phyloP scores from a whole-genome alignment of 2,888 invertebrate species.

The Neoascia interrupta region DNA sequence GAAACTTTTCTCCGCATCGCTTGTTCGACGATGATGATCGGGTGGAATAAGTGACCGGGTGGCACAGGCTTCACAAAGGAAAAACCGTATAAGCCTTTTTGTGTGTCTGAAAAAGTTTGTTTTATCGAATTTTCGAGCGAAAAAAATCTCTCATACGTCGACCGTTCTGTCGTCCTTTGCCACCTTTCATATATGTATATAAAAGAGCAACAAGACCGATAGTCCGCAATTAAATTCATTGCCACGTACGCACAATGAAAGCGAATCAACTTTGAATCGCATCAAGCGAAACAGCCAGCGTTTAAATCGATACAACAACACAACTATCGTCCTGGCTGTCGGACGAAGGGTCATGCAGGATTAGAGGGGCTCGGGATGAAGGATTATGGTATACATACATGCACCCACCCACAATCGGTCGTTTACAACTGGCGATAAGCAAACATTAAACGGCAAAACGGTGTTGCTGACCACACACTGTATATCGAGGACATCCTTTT shows the following conservation, averaged over 20 bases:
- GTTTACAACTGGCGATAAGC: conserved; percentile 40
- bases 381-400: too few species aligned
- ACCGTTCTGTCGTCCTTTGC: too few species aligned
- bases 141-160: conserved; percentile 3
- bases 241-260: conserved; percentile 59
- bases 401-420: neutral
- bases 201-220: conserved; percentile 18
- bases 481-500: conserved; percentile 43
- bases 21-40: conserved; percentile 11
- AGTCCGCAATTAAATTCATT: conserved; percentile 65
- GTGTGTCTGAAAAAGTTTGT: neutral
- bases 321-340: too few species aligned
- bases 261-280: conserved; percentile 41
- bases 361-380: too few species aligned
- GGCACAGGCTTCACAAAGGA: neutral
- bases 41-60: neutral
- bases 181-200: neutral
- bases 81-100: conserved; percentile 15
- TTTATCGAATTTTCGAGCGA: conserved; percentile 24
- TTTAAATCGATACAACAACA: conserved; percentile 48
- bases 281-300: conserved; percentile 25
- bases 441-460: conserved; percentile 46
- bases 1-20: conserved; percentile 44
- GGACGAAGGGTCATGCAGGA: neutral
- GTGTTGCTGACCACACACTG: conserved; percentile 38